Conservation (phyloP, 2,888 invertebrate genomes). For the Pecten maximus region DNA sequence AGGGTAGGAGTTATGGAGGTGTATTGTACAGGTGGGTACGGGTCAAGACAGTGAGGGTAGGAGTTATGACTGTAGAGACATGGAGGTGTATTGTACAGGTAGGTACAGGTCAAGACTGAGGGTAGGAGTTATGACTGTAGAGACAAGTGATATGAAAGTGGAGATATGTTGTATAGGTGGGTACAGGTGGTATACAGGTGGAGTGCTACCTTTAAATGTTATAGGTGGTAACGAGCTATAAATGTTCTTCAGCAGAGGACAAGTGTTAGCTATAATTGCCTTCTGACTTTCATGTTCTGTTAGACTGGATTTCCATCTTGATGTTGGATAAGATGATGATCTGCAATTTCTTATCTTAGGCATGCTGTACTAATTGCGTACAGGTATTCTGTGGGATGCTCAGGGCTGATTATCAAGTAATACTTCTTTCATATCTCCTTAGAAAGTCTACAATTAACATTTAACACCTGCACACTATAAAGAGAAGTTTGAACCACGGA, state of each 20-base stretch:
- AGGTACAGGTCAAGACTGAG: background rate
- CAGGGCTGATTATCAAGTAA: background rate
- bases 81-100: background rate
- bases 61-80: background rate
- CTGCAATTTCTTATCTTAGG: constrained; percentile 13
- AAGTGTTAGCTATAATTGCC: background rate
- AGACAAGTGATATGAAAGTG: background rate
- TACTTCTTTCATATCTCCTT: background rate
- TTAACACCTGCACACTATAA: constrained; percentile 9
- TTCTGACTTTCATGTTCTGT: background rate
- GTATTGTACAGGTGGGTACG: background rate
- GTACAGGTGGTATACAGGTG: background rate
- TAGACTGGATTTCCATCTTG: constrained; percentile 6
- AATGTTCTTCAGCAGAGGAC: background rate
- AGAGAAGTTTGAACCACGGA: background rate
- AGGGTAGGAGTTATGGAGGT: too few relatives aligned
- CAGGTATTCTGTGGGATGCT: background rate
- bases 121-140: background rate
- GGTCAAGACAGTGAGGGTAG: too few relatives aligned
- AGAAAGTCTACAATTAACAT: background rate
- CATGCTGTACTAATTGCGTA: background rate
- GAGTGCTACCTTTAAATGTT: background rate
- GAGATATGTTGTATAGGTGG: background rate
- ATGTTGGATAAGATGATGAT: background rate
- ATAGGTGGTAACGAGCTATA: background rate